These are phyloP conservation scores for Meloidogyne floridensis DNA, from an alignment of 1,140 invertebrate species.

Conservation along the genomic window DNA sequence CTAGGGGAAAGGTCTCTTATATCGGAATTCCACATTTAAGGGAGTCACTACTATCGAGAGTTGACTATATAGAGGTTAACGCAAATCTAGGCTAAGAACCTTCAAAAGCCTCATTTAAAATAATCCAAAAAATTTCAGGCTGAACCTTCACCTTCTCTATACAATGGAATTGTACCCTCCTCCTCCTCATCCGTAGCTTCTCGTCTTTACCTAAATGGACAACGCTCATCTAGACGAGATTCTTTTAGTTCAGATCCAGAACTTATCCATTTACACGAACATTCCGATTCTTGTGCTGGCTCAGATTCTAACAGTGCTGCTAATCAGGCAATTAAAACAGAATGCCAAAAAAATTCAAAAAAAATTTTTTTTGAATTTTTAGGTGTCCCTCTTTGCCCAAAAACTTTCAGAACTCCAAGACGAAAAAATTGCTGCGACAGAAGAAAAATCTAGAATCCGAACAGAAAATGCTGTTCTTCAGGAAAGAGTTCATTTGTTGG, in stretches of 20 bases:
- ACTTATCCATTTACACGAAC: conserved; percentile 37
- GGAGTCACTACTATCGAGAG: no score
- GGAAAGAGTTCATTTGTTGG: conserved; percentile 47
- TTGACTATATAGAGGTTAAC: no score
- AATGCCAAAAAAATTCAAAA: background rate
- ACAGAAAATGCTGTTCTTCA: conserved; percentile 57
- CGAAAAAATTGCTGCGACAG: conserved; percentile 36
- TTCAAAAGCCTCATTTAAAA: no score
- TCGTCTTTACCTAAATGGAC: conserved; percentile 42
- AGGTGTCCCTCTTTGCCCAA: conserved; percentile 50
- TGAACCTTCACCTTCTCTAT: conserved; percentile 29
- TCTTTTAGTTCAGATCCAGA: conserved; percentile 43
- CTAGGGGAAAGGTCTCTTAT: no score
- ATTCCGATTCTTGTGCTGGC: conserved; percentile 19
- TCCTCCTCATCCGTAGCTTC: conserved; percentile 79
- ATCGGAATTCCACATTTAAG: no score
- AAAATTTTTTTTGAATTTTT: conserved; percentile 12
- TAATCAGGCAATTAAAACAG: conserved; percentile 25
- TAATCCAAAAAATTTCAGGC: conserved; percentile 6
- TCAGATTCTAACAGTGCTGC: conserved; percentile 28
- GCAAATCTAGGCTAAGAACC: background rate
- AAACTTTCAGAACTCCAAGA: conserved; percentile 47
- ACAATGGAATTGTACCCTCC: conserved; percentile 38
- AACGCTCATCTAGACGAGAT: conserved; percentile 36
- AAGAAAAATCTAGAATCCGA: conserved; percentile 49